Evolutionary conservation across 2,888 invertebrate species (phyloP).

Genomic region (Ornithoptera alexandrae): DNA sequence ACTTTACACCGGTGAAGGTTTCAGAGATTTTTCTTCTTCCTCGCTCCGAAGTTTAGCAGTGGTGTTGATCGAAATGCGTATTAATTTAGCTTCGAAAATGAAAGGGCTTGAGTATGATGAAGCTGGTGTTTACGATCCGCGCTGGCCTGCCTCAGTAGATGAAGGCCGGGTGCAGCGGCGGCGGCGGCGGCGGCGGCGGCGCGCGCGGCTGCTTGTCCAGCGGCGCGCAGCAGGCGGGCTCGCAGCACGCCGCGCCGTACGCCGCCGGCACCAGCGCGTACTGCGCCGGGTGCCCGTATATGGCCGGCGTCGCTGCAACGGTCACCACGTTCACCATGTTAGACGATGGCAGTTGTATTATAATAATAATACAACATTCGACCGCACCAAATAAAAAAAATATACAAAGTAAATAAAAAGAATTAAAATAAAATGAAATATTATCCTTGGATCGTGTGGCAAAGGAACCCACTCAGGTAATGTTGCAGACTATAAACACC

Average conservation of each 20-base stretch:
- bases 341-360: no score
- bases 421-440: no score
- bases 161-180: constrained; percentile 69
- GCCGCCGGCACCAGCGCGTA: constrained; percentile 69
- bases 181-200: constrained; percentile 63
- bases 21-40: neutral
- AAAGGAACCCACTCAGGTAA: no score
- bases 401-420: no score
- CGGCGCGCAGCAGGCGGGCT: constrained; percentile 68
- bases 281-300: constrained; percentile 68
- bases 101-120: constrained; percentile 7
- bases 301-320: constrained; percentile 61
- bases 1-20: no score
- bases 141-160: constrained; percentile 55
- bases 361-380: no score
- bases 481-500: no score
- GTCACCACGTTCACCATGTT: no score
- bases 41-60: no score
- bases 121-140: constrained; percentile 32
- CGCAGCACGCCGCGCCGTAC: constrained; percentile 65
- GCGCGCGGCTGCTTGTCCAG: constrained; percentile 67
- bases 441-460: no score
- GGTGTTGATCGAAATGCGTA: no score
- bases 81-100: constrained; percentile 6
- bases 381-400: no score